Evolutionary conservation across 2,113 vertebrate species (phyloP), one percentile per base, ranked within the genome.

Genomic region (Oreochromis niloticus): DNA sequence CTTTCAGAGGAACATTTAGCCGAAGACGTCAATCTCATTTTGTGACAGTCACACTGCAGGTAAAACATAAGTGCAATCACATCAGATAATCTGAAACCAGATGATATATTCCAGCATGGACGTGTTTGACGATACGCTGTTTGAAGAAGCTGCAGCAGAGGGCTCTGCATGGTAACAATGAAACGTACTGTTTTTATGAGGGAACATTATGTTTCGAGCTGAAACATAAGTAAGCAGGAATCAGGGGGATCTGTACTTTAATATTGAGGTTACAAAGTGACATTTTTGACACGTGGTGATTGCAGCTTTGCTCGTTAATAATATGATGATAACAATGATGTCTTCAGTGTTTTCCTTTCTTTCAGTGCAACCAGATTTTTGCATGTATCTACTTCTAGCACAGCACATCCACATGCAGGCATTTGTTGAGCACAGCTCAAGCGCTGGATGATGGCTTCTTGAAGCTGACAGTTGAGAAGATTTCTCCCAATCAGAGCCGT

Each of bases 231-330:
- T 22, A 22, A 24, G 11, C n/a, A 71, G 19, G 2, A 43, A 24
- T 8, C 10, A 6, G 22, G 68, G 5, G 7, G 5, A 43, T 1
- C 1, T 43, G n/a, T 71, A 0, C 66, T 43, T 71, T 4, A 41
- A 41, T 14, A 68, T 4, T 22, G 17, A 32, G 52, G n/a, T 54
- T 22, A 63, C 30, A 63, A 63, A 63, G 59, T 63, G 30, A 56
- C 24, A 27, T 14, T 32, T 46, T 59, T 36, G 19, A 54, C 19
- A 54, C 9, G 8, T 22, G 59, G 59, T 63, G 30, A 63, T 10
- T 10, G n/a, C 1, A 71, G 12, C 9, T 71, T 59, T 7, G 48
- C 14, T 48, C 6, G 6, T 48, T 17, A 9, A 39, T 4, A 39
- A 39, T 39, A 9, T 9, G 9, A 39, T 39, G 34, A 3, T 36